These are phyloP conservation scores for Mycteria americana DNA, from an alignment of 2,797 vertebrate genomes.

Conservation along the genomic window DNA sequence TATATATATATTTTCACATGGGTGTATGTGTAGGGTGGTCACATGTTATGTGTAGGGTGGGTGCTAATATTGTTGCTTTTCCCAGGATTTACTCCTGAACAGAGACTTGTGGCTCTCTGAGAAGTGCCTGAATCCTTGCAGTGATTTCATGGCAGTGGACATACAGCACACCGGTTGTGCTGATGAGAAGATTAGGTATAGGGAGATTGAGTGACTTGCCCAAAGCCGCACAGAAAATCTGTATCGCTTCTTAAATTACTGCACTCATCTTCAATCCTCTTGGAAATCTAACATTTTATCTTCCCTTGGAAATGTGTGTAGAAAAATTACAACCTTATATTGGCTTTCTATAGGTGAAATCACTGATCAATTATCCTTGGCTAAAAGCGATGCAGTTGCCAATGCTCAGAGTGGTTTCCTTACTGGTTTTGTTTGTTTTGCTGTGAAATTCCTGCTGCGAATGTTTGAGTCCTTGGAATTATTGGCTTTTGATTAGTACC, in stretches of 20 bases:
- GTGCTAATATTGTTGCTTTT: neutral
- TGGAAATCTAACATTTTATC: neutral
- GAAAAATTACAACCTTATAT: neutral
- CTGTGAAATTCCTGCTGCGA: neutral
- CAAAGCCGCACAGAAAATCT: neutral
- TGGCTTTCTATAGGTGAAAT: neutral
- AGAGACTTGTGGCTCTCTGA: neutral
- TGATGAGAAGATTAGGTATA: neutral
- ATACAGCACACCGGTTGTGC: rapidly evolving
- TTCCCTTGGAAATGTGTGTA: neutral
- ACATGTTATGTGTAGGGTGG: neutral
- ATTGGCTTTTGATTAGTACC: neutral
- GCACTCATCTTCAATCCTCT: neutral
- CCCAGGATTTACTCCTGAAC: neutral
- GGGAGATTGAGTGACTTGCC: neutral
- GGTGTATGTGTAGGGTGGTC: neutral
- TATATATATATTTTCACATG: neutral
- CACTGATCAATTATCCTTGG: neutral
- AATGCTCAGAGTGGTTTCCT: neutral
- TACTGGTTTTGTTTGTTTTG: neutral
- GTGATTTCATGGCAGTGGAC: neutral
- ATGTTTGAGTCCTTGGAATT: neutral
- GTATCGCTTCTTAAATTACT: neutral
- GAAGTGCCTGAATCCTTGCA: neutral
- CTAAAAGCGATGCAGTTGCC: neutral